Evolutionary conservation across 2,113 vertebrate genomes (phyloP).

Genomic region (human): DNA sequence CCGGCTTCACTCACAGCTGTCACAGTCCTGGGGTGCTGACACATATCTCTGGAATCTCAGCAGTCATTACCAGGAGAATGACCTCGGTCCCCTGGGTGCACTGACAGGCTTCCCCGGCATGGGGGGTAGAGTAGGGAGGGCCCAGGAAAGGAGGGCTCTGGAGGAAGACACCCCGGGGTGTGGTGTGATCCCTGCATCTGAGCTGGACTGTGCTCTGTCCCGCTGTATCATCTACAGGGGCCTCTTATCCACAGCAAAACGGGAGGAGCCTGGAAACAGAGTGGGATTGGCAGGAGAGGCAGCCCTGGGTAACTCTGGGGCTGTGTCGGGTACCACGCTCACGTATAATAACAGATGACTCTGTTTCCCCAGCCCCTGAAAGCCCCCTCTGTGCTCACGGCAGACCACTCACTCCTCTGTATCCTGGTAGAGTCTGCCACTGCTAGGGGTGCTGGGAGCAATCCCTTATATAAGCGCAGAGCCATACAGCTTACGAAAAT

Average conservation of each 20-base stretch:
- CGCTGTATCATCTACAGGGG: fast-evolving
- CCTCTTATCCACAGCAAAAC: background rate
- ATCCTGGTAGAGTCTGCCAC: too few relatives aligned
- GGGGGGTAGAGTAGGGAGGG: background rate
- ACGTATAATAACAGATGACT: background rate
- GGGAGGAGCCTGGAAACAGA: background rate
- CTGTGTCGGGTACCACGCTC: background rate
- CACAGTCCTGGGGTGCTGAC: background rate
- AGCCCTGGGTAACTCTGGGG: background rate
- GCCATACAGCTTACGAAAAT: background rate
- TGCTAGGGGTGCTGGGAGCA: too few relatives aligned
- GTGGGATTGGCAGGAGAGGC: background rate
- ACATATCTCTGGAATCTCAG: background rate
- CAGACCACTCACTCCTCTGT: too few relatives aligned
- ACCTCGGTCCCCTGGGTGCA: background rate
- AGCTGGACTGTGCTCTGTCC: fast-evolving
- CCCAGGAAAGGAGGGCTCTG: background rate
- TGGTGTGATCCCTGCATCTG: fast-evolving
- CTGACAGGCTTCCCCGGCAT: background rate
- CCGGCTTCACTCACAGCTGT: background rate
- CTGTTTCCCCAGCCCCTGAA: too few relatives aligned
- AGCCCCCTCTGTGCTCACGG: too few relatives aligned
- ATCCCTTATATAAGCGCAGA: background rate
- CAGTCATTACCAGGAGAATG: constrained; percentile 18
- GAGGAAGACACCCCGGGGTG: background rate